Conservation (phyloP, 2,113 vertebrate species). For the Fulica atra region DNA sequence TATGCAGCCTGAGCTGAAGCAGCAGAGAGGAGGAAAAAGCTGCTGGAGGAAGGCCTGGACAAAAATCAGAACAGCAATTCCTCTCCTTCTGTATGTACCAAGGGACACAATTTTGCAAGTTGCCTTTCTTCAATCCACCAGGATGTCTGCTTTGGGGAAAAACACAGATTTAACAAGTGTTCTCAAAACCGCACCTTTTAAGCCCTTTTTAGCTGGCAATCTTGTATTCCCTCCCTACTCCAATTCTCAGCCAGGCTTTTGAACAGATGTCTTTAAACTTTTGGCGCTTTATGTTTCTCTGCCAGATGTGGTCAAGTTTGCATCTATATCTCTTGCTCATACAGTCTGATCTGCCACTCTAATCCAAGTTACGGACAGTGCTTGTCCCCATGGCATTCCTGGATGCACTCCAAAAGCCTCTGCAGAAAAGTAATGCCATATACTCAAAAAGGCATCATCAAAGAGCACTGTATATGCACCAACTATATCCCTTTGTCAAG, state of each 20-base stretch:
- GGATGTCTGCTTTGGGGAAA: neutral
- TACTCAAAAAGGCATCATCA: neutral
- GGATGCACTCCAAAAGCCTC: neutral
- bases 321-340: neutral
- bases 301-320: neutral
- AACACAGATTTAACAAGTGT: neutral
- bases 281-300: neutral
- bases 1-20: neutral
- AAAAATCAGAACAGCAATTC: neutral
- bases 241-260: slow-evolving; percentile 17
- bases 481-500: neutral
- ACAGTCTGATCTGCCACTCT: neutral
- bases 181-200: neutral
- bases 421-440: neutral
- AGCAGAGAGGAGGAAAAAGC: neutral
- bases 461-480: neutral
- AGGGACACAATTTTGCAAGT: neutral
- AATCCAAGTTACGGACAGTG: neutral
- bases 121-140: neutral
- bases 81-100: neutral
- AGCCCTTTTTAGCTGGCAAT: neutral
- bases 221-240: neutral
- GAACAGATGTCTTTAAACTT: slow-evolving; percentile 19
- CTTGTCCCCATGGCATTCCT: neutral
- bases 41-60: neutral